phyloP scores from a whole-genome alignment of 1,140 invertebrate species.

The Lerema accius region DNA sequence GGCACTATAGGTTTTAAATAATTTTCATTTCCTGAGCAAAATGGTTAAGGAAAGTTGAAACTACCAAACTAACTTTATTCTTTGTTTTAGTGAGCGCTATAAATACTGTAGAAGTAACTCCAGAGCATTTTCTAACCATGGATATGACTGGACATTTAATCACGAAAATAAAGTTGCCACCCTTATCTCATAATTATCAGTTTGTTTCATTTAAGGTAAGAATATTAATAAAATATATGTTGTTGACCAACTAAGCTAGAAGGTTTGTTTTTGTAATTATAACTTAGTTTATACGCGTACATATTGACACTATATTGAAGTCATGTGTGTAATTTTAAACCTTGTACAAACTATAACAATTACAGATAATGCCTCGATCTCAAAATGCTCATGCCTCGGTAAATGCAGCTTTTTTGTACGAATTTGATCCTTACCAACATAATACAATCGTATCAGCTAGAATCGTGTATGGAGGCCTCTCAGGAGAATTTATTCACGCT shows the following conservation, averaged over 20 bases:
- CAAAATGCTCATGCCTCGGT: constrained; percentile 89
- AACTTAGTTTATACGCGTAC: no score
- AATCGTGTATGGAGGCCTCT: constrained; percentile 86
- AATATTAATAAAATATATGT: no score
- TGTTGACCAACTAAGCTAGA: no score
- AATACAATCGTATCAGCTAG: constrained; percentile 76
- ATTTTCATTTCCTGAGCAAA: no score
- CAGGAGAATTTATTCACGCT: constrained; percentile 87
- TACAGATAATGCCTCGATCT: constrained; percentile 86
- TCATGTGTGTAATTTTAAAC: no score
- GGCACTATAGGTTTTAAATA: no score
- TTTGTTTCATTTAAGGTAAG: constrained; percentile 84
- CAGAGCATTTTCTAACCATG: constrained; percentile 83
- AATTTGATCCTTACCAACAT: constrained; percentile 74
- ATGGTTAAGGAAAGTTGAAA: no score
- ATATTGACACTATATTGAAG: no score
- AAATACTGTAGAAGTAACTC: constrained; percentile 51
- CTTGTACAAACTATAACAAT: no score
- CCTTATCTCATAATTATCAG: constrained; percentile 55
- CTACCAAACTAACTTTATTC: no score
- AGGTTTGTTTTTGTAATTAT: no score
- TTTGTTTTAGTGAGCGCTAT: constrained; percentile 19
- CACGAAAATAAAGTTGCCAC: constrained; percentile 82
- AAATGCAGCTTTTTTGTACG: constrained; percentile 87
- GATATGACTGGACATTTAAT: constrained; percentile 87